Conservation (phyloP, 2,797 vertebrate species). For the Allobates femoralis region DNA sequence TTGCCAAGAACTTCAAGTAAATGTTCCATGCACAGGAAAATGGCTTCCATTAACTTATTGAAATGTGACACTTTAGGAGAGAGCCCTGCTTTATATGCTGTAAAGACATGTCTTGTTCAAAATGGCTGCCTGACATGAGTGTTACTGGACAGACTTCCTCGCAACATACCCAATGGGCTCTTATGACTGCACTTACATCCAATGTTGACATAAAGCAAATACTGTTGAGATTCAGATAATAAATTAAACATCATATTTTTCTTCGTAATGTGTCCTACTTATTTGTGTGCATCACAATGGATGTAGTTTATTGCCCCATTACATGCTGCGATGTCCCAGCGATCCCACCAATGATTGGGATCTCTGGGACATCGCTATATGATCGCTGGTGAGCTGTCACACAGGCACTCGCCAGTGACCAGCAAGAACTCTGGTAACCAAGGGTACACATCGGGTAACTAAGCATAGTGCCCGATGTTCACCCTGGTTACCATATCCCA, state of each 20-base stretch:
- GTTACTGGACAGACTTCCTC: background rate
- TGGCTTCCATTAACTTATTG: conserved; percentile 76
- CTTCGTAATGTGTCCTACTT: conserved; percentile 42
- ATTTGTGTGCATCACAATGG: background rate
- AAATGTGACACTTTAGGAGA: conserved; percentile 71
- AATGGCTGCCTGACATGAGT: background rate
- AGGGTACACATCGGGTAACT: no score
- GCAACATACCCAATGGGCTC: conserved; percentile 15
- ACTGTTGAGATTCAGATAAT: conserved; percentile 14
- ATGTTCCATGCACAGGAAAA: conserved; percentile 24
- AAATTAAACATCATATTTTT: conserved; percentile 58
- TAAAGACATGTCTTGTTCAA: background rate
- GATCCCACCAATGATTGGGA: no score
- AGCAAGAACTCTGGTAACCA: no score
- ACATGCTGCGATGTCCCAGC: no score
- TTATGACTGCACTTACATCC: conserved; percentile 13
- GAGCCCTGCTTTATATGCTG: conserved; percentile 2
- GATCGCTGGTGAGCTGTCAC: no score
- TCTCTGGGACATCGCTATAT: no score
- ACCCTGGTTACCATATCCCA: no score
- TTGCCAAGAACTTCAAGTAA: conserved; percentile 92
- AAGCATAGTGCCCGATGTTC: no score
- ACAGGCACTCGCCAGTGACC: no score
- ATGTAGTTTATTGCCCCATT: no score
- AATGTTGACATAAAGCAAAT: conserved; percentile 26